Conservation (phyloP, 2,888 invertebrate species). For the Chorisops tibialis region DNA sequence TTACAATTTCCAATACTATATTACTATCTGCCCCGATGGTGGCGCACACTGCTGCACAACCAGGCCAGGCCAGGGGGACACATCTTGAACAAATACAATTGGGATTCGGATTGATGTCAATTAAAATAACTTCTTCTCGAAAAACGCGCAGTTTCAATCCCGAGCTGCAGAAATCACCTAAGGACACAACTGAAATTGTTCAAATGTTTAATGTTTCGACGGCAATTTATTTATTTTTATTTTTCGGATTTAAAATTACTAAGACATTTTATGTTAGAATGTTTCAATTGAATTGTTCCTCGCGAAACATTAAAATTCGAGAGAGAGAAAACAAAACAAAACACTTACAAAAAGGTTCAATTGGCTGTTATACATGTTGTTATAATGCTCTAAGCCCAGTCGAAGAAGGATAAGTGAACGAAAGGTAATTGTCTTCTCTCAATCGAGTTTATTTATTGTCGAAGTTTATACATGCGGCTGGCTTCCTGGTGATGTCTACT, state of each 20-base stretch:
- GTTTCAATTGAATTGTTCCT: slow-evolving; percentile 23
- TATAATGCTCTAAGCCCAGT: too few relatives aligned
- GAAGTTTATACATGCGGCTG: not conserved
- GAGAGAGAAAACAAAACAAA: too few relatives aligned
- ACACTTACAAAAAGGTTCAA: too few relatives aligned
- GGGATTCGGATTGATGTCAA: slow-evolving; percentile 30
- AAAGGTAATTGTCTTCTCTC: slow-evolving; percentile 21
- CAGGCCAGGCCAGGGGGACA: too few relatives aligned
- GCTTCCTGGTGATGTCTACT: slow-evolving; percentile 14
- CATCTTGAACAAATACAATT: not conserved
- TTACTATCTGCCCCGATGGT: not conserved
- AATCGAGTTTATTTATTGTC: slow-evolving; percentile 21
- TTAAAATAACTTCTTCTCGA: slow-evolving; percentile 31
- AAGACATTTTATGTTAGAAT: slow-evolving; percentile 9
- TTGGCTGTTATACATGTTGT: too few relatives aligned
- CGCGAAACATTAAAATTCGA: not conserved
- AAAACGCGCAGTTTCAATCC: not conserved
- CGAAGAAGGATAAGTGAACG: not conserved
- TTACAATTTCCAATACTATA: slow-evolving; percentile 20
- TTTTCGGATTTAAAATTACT: slow-evolving; percentile 6
- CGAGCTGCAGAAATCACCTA: too few relatives aligned
- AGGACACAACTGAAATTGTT: slow-evolving; percentile 22
- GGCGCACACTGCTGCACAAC: not conserved
- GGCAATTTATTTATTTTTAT: slow-evolving; percentile 15
- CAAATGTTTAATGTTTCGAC: slow-evolving; percentile 14